Conservation (phyloP, 2,113 vertebrate genomes). For the Saguinus midas region DNA sequence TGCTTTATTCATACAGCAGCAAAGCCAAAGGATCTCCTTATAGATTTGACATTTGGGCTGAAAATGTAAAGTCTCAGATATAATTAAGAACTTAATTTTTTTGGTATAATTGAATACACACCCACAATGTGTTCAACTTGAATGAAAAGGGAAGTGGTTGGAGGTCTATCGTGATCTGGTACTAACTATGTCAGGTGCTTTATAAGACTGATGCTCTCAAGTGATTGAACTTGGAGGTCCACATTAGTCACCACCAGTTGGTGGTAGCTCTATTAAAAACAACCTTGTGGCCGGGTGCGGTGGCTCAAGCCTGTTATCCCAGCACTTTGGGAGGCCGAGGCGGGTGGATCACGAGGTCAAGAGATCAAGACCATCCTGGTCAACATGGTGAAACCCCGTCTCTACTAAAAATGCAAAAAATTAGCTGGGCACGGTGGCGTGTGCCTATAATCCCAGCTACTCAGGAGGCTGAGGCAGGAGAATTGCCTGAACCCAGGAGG, state of each 20-base stretch:
- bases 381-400: too few species aligned
- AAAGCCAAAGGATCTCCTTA: neutral
- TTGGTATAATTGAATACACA: neutral
- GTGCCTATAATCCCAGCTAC: too few species aligned
- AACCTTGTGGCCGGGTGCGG: neutral
- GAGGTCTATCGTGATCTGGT: rapidly evolving
- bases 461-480: too few species aligned
- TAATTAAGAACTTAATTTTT: neutral
- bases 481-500: too few species aligned
- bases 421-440: too few species aligned
- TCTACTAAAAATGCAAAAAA: too few species aligned
- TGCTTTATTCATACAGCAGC: neutral
- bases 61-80: neutral
- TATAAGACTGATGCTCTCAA: neutral
- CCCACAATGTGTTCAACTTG: neutral
- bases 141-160: neutral
- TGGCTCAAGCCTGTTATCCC: too few species aligned
- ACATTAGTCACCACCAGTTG: rapidly evolving
- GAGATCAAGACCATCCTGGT: too few species aligned
- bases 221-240: neutral
- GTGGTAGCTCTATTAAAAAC: neutral
- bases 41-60: neutral
- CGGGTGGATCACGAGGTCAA: too few species aligned
- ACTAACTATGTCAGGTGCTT: neutral
- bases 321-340: too few species aligned